Evolutionary conservation across 2,797 vertebrate species (phyloP), one percentile per base, ranked within the genome.

Genomic region (Parambassis ranga): DNA sequence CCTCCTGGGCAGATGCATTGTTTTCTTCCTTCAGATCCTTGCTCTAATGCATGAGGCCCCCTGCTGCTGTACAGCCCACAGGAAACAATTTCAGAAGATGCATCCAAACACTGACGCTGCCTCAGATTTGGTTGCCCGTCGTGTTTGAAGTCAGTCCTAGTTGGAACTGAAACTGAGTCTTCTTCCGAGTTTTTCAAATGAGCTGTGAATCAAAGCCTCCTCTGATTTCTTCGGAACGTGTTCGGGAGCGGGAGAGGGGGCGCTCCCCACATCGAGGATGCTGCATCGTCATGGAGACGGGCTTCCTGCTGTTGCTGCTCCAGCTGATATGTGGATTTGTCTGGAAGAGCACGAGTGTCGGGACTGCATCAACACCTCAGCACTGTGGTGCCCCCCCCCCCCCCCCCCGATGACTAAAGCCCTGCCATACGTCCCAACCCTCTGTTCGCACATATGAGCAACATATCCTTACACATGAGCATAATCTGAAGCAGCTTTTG

Each of bases 271-370:
- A 0, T 24, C 0, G 9, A 44, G 24, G 42, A 67, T 71, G 72
- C 67, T 35, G 67, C 53, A 74, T 82, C 14, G 59, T 70, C 80
- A 82, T 83, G 86, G 79, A 63, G 71, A 85, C 62, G 4, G 28
- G 52, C 46, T 14, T 36, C 71, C 71, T 69, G 43, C 69, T 50
- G 51, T 73, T 15, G 30, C 60, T 18, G 6, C 51, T 62, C 63
- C 46, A 15, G 47, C 26, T 73, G 72, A 76, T 50, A 51, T 30
- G 35, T 72, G 71, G 42, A 57, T 74, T 79, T 61, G 64, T 69
- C 52, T 39, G 57, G 68, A 69, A 41, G 72, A 70, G 31, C 22
- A 33, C 13, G 36, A 38, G 63, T 43, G 36, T 70, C 39, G 46
- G 43, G 49, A 20, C 30, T 23, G 41, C 27, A 43, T 24, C 61